These are phyloP conservation scores for Drosophila aff. DNA, from an alignment of 1,140 invertebrate genomes.

Conservation along the genomic window DNA sequence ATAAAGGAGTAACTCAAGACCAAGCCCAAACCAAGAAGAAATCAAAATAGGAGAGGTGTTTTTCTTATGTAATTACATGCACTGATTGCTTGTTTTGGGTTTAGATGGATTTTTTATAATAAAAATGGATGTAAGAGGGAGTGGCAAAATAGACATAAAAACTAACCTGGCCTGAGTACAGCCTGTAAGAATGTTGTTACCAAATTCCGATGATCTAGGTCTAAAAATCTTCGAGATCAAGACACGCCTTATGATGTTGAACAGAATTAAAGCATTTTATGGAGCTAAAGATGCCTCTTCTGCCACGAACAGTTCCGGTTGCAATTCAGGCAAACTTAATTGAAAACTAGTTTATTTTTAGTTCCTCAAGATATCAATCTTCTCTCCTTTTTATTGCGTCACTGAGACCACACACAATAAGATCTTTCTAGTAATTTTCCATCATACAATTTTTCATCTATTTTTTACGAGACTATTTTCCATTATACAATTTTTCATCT, in stretches of 20 bases:
- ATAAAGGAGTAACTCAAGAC: constrained; percentile 13
- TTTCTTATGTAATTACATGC: constrained; percentile 46
- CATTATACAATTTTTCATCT: constrained; percentile 39
- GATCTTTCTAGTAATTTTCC: constrained; percentile 46
- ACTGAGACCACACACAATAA: constrained; percentile 35
- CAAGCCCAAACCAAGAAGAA: constrained; percentile 1
- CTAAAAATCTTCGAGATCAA: not conserved
- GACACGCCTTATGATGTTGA: too few relatives aligned
- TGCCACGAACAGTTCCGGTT: not conserved
- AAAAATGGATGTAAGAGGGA: too few relatives aligned
- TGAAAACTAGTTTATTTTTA: constrained; percentile 7
- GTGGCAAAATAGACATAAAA: not conserved
- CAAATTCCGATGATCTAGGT: not conserved
- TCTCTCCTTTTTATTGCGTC: constrained; percentile 23
- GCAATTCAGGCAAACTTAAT: not conserved
- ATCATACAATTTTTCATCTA: constrained; percentile 36
- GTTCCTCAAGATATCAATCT: constrained; percentile 11
- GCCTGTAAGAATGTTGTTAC: not conserved
- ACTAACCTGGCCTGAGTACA: not conserved
- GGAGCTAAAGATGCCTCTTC: not conserved
- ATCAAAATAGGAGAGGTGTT: constrained; percentile 35
- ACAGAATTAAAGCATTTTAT: not conserved
- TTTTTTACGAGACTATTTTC: constrained; percentile 62
- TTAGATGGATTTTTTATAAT: constrained; percentile 22
- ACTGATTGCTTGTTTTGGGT: constrained; percentile 10